Base-by-base conservation (phyloP, 2,797 vertebrate species). In the Enoplosus armatus region DNA sequence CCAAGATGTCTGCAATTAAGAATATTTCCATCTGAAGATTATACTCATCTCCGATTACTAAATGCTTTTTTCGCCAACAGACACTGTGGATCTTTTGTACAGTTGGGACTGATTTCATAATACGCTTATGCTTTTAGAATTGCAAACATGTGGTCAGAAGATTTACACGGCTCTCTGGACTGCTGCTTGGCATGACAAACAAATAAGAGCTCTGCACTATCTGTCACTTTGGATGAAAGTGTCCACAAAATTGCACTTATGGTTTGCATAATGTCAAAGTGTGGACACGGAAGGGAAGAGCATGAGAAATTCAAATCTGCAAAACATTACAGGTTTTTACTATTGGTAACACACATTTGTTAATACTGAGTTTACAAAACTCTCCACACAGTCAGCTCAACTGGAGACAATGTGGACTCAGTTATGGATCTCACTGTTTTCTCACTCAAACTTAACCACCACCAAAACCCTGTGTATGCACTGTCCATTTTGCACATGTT, bases 1-100 rank as follows among this genome's bases (percentile, higher is more conserved):
- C 54, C 18, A 74, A 87, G 69, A 90, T 73, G 35, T 69, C 60
- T 74, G 65, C 72, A 87, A 91, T 89, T 87, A 90, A 67, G 73
- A 87, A 80, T 85, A 87, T 91, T 88, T 89, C 78, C 74, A 90
- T 33, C 9, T 74, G 55, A 84, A 79, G 79, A 88, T 87, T 77
- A 84, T 72, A 71, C 45, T 80, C 65, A 65, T 85, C 83, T 86
- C 83, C 10, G 16, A 84, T 87, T 85, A 89, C 77, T 33, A 75
- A 86, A 87, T 71, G 53, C 8, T 78, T 80, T 86, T 75, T 59
- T 51, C 0, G 3, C 67, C 48, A 71, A 62, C 29, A 59, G 65
- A 75, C 15, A n/a, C 48, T 33, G 67, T 66, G 27, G 56, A 77
- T 77, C 27, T 72, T 72, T 79, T 47, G 26, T 39, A 51, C 66